Conservation (phyloP, 2,113 vertebrate species). For the Thomomys bottae region DNA sequence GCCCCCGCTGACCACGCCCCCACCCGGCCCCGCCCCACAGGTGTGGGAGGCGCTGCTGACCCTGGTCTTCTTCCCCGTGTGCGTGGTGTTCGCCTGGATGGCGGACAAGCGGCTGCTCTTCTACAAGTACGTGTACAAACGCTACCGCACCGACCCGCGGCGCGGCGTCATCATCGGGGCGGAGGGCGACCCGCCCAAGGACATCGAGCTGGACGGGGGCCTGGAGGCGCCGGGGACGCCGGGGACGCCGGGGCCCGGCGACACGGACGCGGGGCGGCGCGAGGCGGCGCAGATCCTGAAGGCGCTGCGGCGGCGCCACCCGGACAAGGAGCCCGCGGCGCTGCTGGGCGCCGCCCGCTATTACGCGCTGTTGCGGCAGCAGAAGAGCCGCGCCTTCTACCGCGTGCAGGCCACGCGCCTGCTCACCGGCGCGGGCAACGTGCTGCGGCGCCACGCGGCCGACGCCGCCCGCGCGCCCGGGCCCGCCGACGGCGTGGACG, state of each 20-base stretch:
- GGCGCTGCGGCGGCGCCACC: conserved; percentile 97
- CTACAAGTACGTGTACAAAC: conserved; percentile 98
- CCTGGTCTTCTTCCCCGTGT: conserved; percentile 94
- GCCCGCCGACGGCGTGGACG: conserved; percentile 25
- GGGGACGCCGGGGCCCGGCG: conserved; percentile 74
- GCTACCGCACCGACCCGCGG: conserved; percentile 95
- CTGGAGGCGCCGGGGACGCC: conserved; percentile 78
- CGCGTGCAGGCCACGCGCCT: conserved; percentile 95
- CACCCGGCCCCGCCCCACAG: conserved; percentile 49
- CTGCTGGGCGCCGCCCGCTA: conserved; percentile 97
- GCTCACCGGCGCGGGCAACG: conserved; percentile 97
- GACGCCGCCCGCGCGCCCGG: conserved; percentile 86
- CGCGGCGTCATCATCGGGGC: conserved; percentile 96
- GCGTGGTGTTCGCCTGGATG: conserved; percentile 96
- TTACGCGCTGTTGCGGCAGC: conserved; percentile 94
- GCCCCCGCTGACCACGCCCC: background rate
- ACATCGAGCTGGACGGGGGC: conserved; percentile 90
- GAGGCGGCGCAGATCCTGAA: conserved; percentile 98
- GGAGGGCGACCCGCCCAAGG: conserved; percentile 92
- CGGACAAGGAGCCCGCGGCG: conserved; percentile 95
- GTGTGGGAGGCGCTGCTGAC: conserved; percentile 97
- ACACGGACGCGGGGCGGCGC: conserved; percentile 94
- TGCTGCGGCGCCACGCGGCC: conserved; percentile 92
- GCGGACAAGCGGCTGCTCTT: conserved; percentile 97
- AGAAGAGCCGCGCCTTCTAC: conserved; percentile 98